These are phyloP conservation scores for Euzophera pinguis DNA, from an alignment of 2,888 invertebrate species.

Conservation along the genomic window DNA sequence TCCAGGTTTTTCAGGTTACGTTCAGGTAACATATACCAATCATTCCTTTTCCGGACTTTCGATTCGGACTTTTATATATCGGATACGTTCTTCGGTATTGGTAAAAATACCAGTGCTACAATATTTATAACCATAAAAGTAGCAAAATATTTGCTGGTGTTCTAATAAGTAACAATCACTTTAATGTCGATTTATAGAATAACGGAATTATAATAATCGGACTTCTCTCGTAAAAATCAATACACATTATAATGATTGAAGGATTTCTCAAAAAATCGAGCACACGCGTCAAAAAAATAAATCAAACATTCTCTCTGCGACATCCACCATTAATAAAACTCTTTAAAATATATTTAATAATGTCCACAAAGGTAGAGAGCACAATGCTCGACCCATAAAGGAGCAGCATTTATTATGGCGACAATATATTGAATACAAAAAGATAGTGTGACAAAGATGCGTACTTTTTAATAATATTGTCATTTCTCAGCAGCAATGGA, in stretches of 20 bases:
- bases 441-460: constrained; percentile 79
- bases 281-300: constrained; percentile 80
- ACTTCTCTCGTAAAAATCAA: constrained; percentile 7
- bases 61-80: no score
- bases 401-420: constrained; percentile 78
- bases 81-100: no score
- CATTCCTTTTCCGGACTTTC: no score
- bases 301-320: constrained; percentile 71
- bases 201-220: neutral
- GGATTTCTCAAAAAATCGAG: constrained; percentile 56
- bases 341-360: constrained; percentile 80
- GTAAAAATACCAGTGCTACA: no score
- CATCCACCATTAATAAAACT: constrained; percentile 79
- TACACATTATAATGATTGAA: constrained; percentile 57
- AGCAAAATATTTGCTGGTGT: no score
- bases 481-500: constrained; percentile 80
- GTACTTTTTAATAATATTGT: constrained; percentile 80
- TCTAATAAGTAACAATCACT: neutral
- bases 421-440: constrained; percentile 80
- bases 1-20: no score
- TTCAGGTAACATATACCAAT: no score
- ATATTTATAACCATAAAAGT: no score
- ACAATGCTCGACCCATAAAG: constrained; percentile 75
- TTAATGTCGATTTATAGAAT: neutral
- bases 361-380: constrained; percentile 73